Base-by-base conservation (phyloP, 1,140 invertebrate species). In the Drosophila virilis region DNA sequence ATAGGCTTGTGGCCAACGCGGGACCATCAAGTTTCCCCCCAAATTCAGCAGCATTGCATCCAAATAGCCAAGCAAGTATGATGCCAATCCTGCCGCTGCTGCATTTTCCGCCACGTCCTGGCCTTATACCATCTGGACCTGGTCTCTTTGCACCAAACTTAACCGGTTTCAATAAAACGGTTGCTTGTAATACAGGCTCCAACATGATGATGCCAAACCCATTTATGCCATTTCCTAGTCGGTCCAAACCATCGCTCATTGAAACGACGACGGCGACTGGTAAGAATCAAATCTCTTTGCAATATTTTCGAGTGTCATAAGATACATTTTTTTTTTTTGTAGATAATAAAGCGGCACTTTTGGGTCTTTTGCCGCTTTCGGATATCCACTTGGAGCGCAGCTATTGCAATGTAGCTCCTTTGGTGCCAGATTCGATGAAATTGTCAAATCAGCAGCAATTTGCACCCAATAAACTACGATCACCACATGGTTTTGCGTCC, bases 71-170 rank as follows among this genome's bases (percentile, higher is more conserved):
- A 45, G 22, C 46, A 17, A 65, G 48, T 59, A 68, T 80, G 13
- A 40, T 82, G 17, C 84, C 84, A 0, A 68, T 85, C 50, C 37
- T 84, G 12, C 83, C 80, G 0, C 55, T 86, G 5, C 72, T 82
- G 22, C 68, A 91, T 12, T 94, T 94, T 79, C 92, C 94, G 6
- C 93, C 94, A n/a, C 94, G 94, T 6, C 95, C 95, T 9, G 95
- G 95, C 38, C 92, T 96, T 32, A 96, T 96, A 80, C 95, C 95
- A 0, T 93, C 80, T 1, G 80, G 93, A 59, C 94, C 94, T 37
- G 93, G 93, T 0, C 69, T 94, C 10, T 93, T 94, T 68, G 92
- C 90, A n/a, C 46, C 81, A 8, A 50, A 55, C 22, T 55, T 88
- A 5, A 61, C 70, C 3, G 59, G 67, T 9, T 83, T 80, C 28